These are phyloP conservation scores for Drosophila nigricruria DNA, from an alignment of 2,888 invertebrate species.

Conservation along the genomic window DNA sequence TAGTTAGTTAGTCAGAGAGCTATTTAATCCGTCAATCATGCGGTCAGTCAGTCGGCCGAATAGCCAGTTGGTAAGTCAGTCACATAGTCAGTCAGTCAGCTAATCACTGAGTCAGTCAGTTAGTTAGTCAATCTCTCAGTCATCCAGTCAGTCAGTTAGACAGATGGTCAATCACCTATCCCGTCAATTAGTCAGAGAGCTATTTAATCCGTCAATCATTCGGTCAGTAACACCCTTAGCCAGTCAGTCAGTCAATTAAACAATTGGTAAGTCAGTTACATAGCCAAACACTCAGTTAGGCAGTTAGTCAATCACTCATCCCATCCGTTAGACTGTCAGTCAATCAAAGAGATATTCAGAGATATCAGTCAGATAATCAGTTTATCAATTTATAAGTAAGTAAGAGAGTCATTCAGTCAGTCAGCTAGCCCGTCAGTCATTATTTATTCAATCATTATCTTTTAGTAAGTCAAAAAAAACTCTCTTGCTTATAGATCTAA, in stretches of 20 bases:
- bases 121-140: neutral
- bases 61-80: neutral
- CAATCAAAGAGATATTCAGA: too few relatives aligned
- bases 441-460: neutral
- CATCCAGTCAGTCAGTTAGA: neutral
- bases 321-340: too few relatives aligned
- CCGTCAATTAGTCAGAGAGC: neutral
- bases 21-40: too few relatives aligned
- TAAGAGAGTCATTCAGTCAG: neutral
- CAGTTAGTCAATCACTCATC: too few relatives aligned
- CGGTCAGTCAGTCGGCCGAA: too few relatives aligned
- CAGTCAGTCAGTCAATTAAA: too few relatives aligned
- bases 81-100: neutral
- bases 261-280: neutral
- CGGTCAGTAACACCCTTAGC: neutral
- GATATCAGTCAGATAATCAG: neutral
- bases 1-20: neutral
- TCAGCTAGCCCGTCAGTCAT: neutral
- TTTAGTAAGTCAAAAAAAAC: too few relatives aligned
- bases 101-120: neutral
- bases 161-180: neutral
- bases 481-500: neutral
- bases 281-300: too few relatives aligned
- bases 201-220: neutral
- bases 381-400: neutral